Conservation (phyloP, 2,888 invertebrate species). For the Dynastes grantii region DNA sequence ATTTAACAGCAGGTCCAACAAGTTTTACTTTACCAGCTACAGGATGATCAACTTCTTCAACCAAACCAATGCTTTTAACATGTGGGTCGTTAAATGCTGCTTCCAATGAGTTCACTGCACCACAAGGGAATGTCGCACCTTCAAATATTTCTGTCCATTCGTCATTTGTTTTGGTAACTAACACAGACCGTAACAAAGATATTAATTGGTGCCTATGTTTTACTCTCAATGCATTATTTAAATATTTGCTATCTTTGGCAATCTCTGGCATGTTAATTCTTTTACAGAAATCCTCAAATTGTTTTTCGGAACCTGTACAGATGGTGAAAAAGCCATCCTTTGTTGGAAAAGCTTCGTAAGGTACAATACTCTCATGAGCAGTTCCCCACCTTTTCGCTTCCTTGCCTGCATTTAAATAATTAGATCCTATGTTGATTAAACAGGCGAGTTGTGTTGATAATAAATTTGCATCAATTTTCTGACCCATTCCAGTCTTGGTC, state of each 20-base stretch:
- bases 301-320: slow-evolving; percentile 89
- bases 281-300: slow-evolving; percentile 83
- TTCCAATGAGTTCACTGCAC: slow-evolving; percentile 89
- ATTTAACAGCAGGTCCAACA: slow-evolving; percentile 91
- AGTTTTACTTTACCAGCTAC: slow-evolving; percentile 81
- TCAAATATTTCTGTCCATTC: slow-evolving; percentile 85
- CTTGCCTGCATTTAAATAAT: slow-evolving; percentile 88
- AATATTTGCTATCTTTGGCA: slow-evolving; percentile 77
- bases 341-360: slow-evolving; percentile 92
- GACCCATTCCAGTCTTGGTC: slow-evolving; percentile 85
- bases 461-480: slow-evolving; percentile 95
- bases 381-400: slow-evolving; percentile 92
- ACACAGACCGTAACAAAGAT: slow-evolving; percentile 74
- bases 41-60: slow-evolving; percentile 81
- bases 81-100: slow-evolving; percentile 93
- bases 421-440: slow-evolving; percentile 91
- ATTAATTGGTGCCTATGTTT: slow-evolving; percentile 82
- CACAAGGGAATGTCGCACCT: slow-evolving; percentile 87
- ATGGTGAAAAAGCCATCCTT: slow-evolving; percentile 88
- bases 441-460: slow-evolving; percentile 92
- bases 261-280: slow-evolving; percentile 77
- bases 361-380: slow-evolving; percentile 94
- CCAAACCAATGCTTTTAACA: slow-evolving; percentile 81
- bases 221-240: slow-evolving; percentile 84
- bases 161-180: slow-evolving; percentile 77